Conservation (phyloP, 2,113 vertebrate genomes). For the Esox niger region DNA sequence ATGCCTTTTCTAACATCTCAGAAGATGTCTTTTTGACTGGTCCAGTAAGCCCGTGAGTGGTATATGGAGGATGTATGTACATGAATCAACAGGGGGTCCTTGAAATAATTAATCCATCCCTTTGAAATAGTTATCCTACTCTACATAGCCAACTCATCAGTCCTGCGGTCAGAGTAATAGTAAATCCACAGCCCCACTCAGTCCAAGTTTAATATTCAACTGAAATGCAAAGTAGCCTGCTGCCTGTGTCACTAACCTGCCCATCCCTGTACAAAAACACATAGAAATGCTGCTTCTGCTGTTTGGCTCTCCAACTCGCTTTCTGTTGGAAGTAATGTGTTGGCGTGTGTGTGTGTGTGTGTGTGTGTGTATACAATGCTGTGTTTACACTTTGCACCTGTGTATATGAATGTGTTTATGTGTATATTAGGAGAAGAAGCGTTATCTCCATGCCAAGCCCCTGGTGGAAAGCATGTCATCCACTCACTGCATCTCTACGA, state of each 20-base stretch:
- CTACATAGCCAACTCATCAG: no score
- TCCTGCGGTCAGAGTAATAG: background rate
- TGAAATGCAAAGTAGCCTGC: background rate
- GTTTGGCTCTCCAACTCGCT: background rate
- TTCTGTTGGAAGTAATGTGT: no score
- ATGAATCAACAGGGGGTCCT: no score
- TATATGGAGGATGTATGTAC: no score
- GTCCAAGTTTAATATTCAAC: background rate
- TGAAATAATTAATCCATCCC: no score
- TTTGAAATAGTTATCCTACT: no score
- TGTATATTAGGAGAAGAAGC: no score
- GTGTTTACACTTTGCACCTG: background rate
- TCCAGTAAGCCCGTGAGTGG: no score
- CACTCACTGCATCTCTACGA: background rate
- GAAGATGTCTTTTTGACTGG: no score
- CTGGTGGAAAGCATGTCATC: no score
- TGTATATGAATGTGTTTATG: constrained; percentile 4
- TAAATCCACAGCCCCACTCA: background rate
- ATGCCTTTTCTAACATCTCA: no score
- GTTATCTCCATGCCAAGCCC: no score
- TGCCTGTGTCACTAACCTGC: background rate
- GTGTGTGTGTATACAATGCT: background rate
- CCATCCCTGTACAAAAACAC: background rate
- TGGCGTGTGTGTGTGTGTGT: background rate
- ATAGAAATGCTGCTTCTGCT: constrained; percentile 1